Base-by-base conservation (phyloP, 2,113 vertebrate genomes). In the Ceratotherium simum region DNA sequence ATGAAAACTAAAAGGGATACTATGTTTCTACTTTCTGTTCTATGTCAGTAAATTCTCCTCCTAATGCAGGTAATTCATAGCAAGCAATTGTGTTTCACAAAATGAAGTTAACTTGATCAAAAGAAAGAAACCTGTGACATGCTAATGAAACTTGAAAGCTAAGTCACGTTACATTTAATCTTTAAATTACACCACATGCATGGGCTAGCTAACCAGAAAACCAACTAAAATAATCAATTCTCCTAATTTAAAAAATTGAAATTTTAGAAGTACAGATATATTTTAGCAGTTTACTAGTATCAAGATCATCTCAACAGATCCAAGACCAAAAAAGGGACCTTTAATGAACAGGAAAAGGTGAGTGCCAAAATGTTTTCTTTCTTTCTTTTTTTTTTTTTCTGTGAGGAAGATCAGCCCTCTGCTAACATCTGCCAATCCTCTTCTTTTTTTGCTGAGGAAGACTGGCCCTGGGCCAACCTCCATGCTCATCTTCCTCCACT, bases 161-260 rank as follows among this genome's bases (percentile, higher is more conserved):
- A 92, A 81, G 9, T 46, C 23, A 36, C 11, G 4, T 56, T 67
- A 60, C 9, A 29, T 60, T 70, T 72, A 86, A 89, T 75, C 36
- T 18, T 92, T 85, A 76, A 48, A 87, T 92, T 67, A 83, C 33
- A 79, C 16, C 62, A 72, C 33, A 60, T 33, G 67, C 31, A 79
- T 39, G 7, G 6, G 25, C 48, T 48, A 76, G 29, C 86, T 88
- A 79, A 48, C n/a, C 29, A 89, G 42, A 95, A 94, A 85, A 67
- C 65, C 73, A 88, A 91, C 10, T 36, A 87, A 33, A 93, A 93
- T 64, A 82, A 14, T 64, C 80, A 87, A 72, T 60, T 90, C 33
- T 82, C 39, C 67, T 82, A 16, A 81, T 21, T 80, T 25, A 85
- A 91, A 83, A 76, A 29, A 27, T 17, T 46, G 27, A 72, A 91